phyloP scores from a whole-genome alignment of 2,888 invertebrate species.

The Euzetes globulus region DNA sequence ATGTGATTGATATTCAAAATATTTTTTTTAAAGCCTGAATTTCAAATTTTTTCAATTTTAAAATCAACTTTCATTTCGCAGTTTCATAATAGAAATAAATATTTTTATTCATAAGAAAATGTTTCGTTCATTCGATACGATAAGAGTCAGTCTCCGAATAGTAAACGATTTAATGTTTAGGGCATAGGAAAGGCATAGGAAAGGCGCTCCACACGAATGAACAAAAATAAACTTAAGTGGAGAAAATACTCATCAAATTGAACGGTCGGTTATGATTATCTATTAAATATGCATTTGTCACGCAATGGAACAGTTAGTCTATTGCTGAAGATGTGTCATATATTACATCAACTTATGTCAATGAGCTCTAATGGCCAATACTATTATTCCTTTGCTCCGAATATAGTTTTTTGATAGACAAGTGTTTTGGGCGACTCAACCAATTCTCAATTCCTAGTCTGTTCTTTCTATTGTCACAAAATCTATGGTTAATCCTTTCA shows the following conservation, averaged over 20 bases:
- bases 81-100: neutral
- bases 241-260: constrained; percentile 25
- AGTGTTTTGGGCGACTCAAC: neutral
- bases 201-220: neutral
- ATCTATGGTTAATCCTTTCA: neutral
- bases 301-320: constrained; percentile 19
- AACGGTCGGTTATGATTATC: constrained; percentile 28
- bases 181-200: neutral
- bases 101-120: neutral
- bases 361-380: constrained; percentile 16
- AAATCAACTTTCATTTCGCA: neutral
- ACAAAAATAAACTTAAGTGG: constrained; percentile 10
- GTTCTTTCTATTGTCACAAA: neutral
- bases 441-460: neutral
- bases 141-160: neutral
- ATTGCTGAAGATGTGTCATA: neutral
- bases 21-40: neutral
- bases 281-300: constrained; percentile 27
- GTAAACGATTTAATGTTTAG: neutral
- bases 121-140: neutral
- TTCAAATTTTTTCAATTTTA: no score
- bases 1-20: no score
- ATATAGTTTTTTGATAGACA: neutral
- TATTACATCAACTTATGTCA: constrained; percentile 21
- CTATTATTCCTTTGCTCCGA: neutral